Evolutionary conservation across 2,888 invertebrate species (phyloP).

Genomic region (Dugesia japonica): DNA sequence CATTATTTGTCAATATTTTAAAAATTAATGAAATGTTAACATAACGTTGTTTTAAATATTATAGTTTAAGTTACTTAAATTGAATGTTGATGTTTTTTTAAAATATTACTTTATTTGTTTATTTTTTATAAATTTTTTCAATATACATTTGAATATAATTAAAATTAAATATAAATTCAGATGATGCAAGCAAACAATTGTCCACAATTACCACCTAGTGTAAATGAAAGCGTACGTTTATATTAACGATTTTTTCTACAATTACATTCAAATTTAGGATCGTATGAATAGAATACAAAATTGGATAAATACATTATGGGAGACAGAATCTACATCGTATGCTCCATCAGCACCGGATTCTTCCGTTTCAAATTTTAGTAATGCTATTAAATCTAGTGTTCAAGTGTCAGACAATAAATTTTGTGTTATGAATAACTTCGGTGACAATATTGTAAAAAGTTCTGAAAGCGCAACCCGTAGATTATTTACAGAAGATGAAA

Average conservation of each 20-base stretch:
- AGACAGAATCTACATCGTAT: background rate
- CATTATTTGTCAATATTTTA: too few relatives aligned
- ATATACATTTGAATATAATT: background rate
- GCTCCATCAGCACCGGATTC: background rate
- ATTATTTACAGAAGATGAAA: background rate
- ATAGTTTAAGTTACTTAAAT: background rate
- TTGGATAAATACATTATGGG: conserved; percentile 6
- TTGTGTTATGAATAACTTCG: background rate
- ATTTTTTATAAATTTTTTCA: background rate
- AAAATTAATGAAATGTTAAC: too few relatives aligned
- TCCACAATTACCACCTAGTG: background rate
- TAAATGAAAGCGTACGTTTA: background rate
- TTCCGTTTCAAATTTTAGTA: background rate
- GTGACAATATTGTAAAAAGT: background rate
- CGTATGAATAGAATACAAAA: background rate
- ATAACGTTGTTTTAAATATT: background rate
- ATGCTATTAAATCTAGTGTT: background rate
- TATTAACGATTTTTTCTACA: background rate
- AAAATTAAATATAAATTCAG: background rate
- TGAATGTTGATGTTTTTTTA: conserved; percentile 5
- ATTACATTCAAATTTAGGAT: background rate
- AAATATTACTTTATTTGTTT: background rate
- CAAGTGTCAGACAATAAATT: background rate
- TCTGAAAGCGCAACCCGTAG: background rate
- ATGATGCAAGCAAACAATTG: background rate